Evolutionary conservation across 2,888 invertebrate species (phyloP), one percentile per base, ranked within the genome.

Genomic region (Cheilosia soror): DNA sequence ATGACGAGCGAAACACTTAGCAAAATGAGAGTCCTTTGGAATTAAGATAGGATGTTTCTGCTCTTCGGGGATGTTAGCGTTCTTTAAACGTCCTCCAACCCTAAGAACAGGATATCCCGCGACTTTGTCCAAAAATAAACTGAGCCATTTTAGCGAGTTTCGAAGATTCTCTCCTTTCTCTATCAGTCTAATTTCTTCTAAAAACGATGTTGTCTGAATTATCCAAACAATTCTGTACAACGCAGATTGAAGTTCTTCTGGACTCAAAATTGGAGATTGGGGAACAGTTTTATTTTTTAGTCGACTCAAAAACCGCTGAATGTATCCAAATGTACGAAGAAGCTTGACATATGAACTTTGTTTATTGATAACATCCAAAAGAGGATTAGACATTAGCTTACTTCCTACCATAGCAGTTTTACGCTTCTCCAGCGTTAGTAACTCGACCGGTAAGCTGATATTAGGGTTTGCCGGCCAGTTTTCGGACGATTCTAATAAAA

Each of bases 191-290:
- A 63, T 44, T 44, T 63, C 47, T 2, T 47, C 29, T 15, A 7
- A 29, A 63, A 47, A 63, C 13, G 25, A n/a, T 9, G n/a, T 40
- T n/a, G 37, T 7, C 4, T 60, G 60, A 13, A 60, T 13, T 4
- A 60, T 40, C 60, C 42, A 60, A 4, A 40, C 60, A 25, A 60
- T 58, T 37, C 9, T 58, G 33, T 20, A 15, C 4, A 58, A 15
- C 4, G 58, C 58, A 15, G 5, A 62, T n/a, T 47, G 27, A 33
- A 49, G 49, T 33, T 51, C 65, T 5, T 49, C 49, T 1, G 47
- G 20, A 27, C 37, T 11, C n/a, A 29, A 37, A 9, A 65, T 20
- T 11, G 13, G 31, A 33, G 40, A 13, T 42, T 42, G 0, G 42
- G 13, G n/a, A 42, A 42, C 42, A n/a, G 4, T 42, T 4, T 42